These are phyloP conservation scores for Charaxes varanes DNA, from an alignment of 1,140 invertebrate species.

Conservation along the genomic window DNA sequence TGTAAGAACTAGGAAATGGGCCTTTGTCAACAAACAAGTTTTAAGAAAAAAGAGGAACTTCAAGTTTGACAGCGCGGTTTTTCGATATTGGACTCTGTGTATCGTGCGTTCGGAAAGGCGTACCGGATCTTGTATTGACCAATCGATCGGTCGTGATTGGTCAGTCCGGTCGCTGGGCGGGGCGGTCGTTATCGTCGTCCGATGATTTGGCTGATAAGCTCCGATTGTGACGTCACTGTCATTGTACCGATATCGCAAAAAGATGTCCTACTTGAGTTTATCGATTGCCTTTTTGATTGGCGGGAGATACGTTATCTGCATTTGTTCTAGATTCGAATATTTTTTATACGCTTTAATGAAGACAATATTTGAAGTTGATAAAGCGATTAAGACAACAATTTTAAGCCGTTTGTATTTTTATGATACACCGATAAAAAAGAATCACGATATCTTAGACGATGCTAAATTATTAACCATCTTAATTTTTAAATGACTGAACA, in stretches of 20 bases:
- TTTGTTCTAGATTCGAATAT: conserved; percentile 4
- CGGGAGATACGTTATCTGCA: conserved; percentile 9
- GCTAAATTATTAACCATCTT: too few species aligned
- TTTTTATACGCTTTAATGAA: not conserved
- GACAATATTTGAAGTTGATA: not conserved
- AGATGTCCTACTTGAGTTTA: conserved; percentile 10
- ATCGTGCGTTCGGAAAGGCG: conserved; percentile 38
- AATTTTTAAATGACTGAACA: conserved; percentile 15
- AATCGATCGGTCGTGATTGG: conserved; percentile 57
- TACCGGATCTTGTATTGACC: conserved; percentile 45
- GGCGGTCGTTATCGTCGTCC: conserved; percentile 46
- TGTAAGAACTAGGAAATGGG: conserved; percentile 29
- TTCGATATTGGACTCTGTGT: conserved; percentile 16
- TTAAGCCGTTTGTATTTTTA: too few species aligned
- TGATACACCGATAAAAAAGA: too few species aligned
- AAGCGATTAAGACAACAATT: not conserved
- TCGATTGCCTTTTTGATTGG: conserved; percentile 18
- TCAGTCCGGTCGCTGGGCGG: conserved; percentile 45
- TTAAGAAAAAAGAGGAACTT: conserved; percentile 18
- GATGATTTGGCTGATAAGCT: conserved; percentile 51
- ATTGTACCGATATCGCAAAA: conserved; percentile 33
- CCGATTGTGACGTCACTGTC: conserved; percentile 41
- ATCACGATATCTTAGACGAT: too few species aligned
- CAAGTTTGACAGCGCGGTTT: conserved; percentile 8
- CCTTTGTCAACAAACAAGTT: conserved; percentile 34